Conservation (phyloP, 2,113 vertebrate species). For the Casuarius casuarius region DNA sequence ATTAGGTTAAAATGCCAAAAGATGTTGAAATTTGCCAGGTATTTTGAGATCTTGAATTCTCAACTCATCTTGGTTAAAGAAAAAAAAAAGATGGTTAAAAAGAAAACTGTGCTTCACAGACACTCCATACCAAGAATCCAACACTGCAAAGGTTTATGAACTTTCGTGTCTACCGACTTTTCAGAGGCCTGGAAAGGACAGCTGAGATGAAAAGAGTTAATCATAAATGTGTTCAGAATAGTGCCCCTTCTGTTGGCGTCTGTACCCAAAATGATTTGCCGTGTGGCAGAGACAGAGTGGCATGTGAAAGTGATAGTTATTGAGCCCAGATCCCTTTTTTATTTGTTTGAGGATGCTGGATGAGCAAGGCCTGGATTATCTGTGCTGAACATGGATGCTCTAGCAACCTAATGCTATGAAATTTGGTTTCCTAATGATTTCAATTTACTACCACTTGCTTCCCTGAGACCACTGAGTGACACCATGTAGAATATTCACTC, state of each 20-base stretch:
- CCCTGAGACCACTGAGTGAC: fast-evolving
- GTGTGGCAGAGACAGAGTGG: not conserved
- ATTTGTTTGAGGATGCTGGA: not conserved
- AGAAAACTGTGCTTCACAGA: not conserved
- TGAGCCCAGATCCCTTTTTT: not conserved
- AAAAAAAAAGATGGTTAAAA: not conserved
- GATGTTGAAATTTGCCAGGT: not conserved
- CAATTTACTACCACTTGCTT: not conserved
- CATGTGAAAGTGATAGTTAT: not conserved
- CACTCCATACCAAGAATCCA: not conserved
- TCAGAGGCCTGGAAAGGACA: not conserved
- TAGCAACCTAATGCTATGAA: not conserved
- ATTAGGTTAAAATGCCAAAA: not conserved
- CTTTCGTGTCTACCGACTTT: not conserved
- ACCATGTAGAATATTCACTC: not conserved
- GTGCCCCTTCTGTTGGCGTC: not conserved
- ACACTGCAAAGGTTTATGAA: not conserved
- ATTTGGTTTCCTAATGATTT: not conserved
- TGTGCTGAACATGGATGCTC: not conserved
- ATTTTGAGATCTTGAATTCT: not conserved
- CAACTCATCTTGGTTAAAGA: not conserved
- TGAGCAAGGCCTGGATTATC: not conserved
- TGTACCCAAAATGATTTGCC: no score
- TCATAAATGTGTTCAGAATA: not conserved
- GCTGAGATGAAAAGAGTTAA: not conserved